A percentile compares a stretch with the other conserved stretches of the same genome.
phyloP scores from a whole-genome alignment of 2,797 vertebrate genomes.

The Danio albolineatus region DNA sequence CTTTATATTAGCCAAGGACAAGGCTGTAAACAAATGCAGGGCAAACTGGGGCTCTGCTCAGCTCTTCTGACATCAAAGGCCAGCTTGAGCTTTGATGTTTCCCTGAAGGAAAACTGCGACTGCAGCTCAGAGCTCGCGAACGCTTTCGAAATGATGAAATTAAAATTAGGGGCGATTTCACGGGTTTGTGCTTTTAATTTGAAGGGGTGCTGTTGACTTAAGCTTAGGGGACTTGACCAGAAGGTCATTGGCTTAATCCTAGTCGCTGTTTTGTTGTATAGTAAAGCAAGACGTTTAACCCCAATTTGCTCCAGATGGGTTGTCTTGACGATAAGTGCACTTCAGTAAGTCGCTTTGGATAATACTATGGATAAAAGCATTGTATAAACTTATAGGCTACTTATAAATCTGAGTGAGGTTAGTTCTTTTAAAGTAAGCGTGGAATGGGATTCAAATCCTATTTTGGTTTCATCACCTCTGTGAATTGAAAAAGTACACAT shows the following conservation, averaged over 20 bases:
- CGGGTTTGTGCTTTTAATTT: slow-evolving; percentile 16
- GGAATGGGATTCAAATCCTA: too few species aligned
- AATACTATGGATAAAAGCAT: not conserved
- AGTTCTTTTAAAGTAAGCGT: not conserved
- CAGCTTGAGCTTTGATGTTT: slow-evolving; percentile 40
- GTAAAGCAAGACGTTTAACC: slow-evolving; percentile 10
- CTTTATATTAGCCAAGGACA: slow-evolving; percentile 59
- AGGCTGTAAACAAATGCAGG: slow-evolving; percentile 55
- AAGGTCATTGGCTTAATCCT: slow-evolving; percentile 14
- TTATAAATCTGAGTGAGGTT: not conserved
- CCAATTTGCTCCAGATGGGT: not conserved
- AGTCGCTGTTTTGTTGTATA: not conserved
- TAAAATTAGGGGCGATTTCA: slow-evolving; percentile 36
- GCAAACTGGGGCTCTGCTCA: slow-evolving; percentile 25
- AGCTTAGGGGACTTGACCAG: not conserved
- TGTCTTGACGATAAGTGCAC: slow-evolving; percentile 1
- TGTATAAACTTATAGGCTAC: too few species aligned
- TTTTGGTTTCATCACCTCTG: too few species aligned
- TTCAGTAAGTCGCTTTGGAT: not conserved
- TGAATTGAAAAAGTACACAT: too few species aligned
- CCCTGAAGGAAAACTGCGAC: slow-evolving; percentile 23
- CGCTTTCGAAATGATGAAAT: slow-evolving; percentile 21
- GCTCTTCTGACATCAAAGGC: slow-evolving; percentile 47
- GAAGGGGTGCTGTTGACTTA: not conserved
- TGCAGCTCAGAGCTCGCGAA: slow-evolving; percentile 23